These are phyloP conservation scores for Fistularia commersonii DNA, from an alignment of 2,797 vertebrate genomes.

Conservation along the genomic window DNA sequence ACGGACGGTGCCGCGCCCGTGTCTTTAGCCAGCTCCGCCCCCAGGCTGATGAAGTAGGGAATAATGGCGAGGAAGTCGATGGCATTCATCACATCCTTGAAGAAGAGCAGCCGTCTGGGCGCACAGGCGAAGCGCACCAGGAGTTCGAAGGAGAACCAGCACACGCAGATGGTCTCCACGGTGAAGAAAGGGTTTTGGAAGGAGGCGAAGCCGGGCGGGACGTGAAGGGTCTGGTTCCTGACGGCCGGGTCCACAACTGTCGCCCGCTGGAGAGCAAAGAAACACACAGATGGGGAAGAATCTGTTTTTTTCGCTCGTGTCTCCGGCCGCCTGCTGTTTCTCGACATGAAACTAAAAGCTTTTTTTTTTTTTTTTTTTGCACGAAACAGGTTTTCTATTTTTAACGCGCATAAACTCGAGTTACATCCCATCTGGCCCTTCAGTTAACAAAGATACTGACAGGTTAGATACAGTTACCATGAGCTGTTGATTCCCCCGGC, in stretches of 20 bases:
- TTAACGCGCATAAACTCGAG: too few relatives aligned
- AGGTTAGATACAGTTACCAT: too few relatives aligned
- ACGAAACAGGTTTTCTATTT: too few relatives aligned
- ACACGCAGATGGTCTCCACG: conserved; percentile 90
- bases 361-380: too few relatives aligned
- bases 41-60: conserved; percentile 89
- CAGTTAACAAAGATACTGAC: too few relatives aligned
- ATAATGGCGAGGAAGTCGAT: conserved; percentile 95
- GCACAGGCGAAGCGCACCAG: conserved; percentile 78
- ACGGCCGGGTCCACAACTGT: conserved; percentile 44
- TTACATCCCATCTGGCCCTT: too few relatives aligned
- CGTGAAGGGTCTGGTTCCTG: conserved; percentile 43
- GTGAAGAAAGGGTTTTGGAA: conserved; percentile 90
- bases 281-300: too few relatives aligned
- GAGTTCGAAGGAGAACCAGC: conserved; percentile 91
- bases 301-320: too few relatives aligned
- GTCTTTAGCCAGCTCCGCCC: conserved; percentile 86
- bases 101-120: conserved; percentile 86
- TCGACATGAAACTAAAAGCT: too few relatives aligned
- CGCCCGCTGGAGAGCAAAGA: conserved; percentile 45
- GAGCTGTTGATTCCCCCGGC: too few relatives aligned
- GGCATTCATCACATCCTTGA: conserved; percentile 94
- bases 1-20: conserved; percentile 80
- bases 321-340: too few relatives aligned
- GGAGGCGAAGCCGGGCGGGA: conserved; percentile 50